A percentile compares a stretch with the other conserved stretches of the same genome.
Conservation (phyloP, 2,797 vertebrate genomes). For the Dallia pectoralis region DNA sequence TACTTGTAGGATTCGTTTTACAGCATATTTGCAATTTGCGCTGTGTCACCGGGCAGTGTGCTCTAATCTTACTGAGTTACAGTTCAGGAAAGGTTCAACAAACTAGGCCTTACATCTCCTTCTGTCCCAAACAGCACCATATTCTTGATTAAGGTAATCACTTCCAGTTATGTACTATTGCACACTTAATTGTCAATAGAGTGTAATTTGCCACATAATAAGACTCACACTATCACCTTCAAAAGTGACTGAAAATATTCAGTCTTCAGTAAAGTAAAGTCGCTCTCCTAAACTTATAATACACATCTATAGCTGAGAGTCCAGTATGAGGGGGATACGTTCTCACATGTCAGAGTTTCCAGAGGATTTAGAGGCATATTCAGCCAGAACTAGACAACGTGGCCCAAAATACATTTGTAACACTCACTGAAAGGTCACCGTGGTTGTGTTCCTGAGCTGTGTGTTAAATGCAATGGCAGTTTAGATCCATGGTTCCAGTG, state of each 20-base stretch:
- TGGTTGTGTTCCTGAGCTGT: slow-evolving; percentile 13
- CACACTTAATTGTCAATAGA: not conserved
- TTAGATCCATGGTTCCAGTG: not conserved
- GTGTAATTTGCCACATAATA: not conserved
- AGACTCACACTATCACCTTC: not conserved
- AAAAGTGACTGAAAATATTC: slow-evolving; percentile 30
- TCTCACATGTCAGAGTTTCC: slow-evolving; percentile 49
- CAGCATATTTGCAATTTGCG: slow-evolving; percentile 12
- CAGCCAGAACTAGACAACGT: slow-evolving; percentile 33
- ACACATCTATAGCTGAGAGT: not conserved
- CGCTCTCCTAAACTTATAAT: slow-evolving; percentile 14
- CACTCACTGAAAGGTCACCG: slow-evolving; percentile 41
- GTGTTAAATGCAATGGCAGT: not conserved
- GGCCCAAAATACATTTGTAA: slow-evolving; percentile 33
- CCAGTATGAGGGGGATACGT: slow-evolving; percentile 39
- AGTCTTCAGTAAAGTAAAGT: slow-evolving; percentile 2
- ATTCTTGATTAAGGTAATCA: not conserved
- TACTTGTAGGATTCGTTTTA: slow-evolving; percentile 55
- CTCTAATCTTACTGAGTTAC: not conserved
- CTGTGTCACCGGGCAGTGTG: not conserved
- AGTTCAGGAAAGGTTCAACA: not conserved
- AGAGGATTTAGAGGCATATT: slow-evolving; percentile 30
- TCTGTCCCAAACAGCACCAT: not conserved
- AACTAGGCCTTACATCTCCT: not conserved
- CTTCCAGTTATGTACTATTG: not conserved